phyloP scores from a whole-genome alignment of 2,888 invertebrate species.

The Limnephilus lunatus region DNA sequence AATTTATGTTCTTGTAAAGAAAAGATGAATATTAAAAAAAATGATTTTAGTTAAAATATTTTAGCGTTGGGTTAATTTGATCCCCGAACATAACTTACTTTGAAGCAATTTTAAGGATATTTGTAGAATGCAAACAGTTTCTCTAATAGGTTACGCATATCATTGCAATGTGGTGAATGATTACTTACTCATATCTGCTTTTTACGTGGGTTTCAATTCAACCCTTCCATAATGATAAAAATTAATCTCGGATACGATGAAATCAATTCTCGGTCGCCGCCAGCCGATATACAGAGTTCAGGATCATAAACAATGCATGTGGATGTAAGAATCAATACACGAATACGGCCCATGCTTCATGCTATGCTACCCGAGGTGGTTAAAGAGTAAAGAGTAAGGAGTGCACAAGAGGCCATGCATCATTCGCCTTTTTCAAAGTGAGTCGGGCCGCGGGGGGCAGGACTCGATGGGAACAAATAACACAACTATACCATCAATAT shows the following conservation, averaged over 20 bases:
- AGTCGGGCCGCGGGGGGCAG: constrained; percentile 57
- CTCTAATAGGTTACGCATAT: not conserved
- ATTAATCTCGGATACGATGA: not conserved
- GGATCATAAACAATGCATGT: constrained; percentile 31
- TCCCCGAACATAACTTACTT: not conserved
- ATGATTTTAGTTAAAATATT: not conserved
- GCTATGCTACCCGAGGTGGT: not conserved
- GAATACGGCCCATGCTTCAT: constrained; percentile 9
- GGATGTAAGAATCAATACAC: constrained; percentile 40
- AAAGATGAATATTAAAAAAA: not conserved
- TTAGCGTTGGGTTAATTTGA: not conserved
- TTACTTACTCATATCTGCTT: not conserved
- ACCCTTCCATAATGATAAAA: not conserved
- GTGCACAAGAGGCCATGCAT: constrained; percentile 45
- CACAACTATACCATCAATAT: not conserved
- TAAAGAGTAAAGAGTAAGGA: not conserved
- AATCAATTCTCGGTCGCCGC: not conserved
- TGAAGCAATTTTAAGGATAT: not conserved
- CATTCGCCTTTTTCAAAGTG: constrained; percentile 51
- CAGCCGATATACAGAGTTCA: constrained; percentile 1
- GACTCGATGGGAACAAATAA: constrained; percentile 58
- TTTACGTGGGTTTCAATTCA: not conserved
- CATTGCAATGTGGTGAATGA: not conserved
- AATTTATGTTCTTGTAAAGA: not conserved
- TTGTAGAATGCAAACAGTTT: not conserved